Evolutionary conservation across 2,888 invertebrate genomes (phyloP).

Genomic region (Notodonta dromedarius): DNA sequence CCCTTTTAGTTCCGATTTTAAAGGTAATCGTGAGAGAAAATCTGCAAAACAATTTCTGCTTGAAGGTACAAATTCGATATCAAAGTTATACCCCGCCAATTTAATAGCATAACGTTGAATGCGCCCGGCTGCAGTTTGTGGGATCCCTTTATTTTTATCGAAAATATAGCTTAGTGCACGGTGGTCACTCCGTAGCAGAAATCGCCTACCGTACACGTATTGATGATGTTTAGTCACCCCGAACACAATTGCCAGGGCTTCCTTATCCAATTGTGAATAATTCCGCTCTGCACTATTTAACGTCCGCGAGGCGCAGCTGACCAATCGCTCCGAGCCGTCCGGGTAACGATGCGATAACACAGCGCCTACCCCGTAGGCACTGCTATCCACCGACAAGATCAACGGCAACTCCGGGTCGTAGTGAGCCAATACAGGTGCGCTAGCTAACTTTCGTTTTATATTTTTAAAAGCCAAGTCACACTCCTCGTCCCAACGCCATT

Average conservation of each 20-base stretch:
- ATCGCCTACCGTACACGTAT: conserved; percentile 21
- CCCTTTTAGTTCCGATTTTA: background rate
- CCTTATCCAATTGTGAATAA: conserved; percentile 20
- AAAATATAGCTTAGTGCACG: conserved; percentile 5
- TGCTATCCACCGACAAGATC: conserved; percentile 35
- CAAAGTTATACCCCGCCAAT: conserved; percentile 9
- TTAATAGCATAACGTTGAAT: conserved; percentile 8
- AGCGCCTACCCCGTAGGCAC: conserved; percentile 34
- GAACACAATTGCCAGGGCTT: conserved; percentile 32
- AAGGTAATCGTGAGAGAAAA: conserved; percentile 7
- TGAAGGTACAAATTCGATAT: background rate
- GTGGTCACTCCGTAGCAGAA: conserved; percentile 3
- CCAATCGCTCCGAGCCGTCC: conserved; percentile 21
- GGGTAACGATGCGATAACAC: conserved; percentile 25
- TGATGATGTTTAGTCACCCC: conserved; percentile 30
- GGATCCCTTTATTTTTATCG: conserved; percentile 7
- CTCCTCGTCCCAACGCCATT: conserved; percentile 21
- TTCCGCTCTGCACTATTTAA: background rate
- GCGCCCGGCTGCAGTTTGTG: conserved; percentile 8
- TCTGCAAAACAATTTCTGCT: conserved; percentile 1
- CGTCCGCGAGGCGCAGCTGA: conserved; percentile 9
- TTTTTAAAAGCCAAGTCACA: conserved; percentile 19
- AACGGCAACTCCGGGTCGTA: conserved; percentile 14
- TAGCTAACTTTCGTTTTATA: conserved; percentile 16
- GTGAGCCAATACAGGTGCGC: conserved; percentile 5